Conservation (phyloP, 35 echinoderm and acorn worm genomes). For the Acanthaster planci region DNA sequence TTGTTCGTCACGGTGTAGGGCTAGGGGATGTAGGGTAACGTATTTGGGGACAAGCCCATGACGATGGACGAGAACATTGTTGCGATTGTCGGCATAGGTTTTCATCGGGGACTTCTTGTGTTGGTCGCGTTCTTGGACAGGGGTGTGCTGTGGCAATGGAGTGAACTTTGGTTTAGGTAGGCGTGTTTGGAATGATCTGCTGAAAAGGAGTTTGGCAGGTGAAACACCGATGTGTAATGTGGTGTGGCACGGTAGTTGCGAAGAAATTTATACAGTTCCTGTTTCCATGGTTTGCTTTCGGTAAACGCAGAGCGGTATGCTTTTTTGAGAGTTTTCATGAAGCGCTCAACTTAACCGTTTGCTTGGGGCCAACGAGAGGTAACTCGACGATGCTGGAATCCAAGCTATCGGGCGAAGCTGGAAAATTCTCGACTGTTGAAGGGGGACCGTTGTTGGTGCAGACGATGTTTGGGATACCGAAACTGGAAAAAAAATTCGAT, state of each 20-base stretch:
- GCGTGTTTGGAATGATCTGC: too few species aligned
- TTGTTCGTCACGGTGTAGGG: neutral
- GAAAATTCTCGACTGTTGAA: slow-evolving; percentile 71
- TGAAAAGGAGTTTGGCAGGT: too few species aligned
- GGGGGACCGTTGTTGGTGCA: slow-evolving; percentile 70
- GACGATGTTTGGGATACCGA: slow-evolving; percentile 62
- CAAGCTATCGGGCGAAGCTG: slow-evolving; percentile 33
- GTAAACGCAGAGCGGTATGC: slow-evolving; percentile 30
- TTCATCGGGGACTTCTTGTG: slow-evolving; percentile 19
- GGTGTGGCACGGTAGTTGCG: slow-evolving; percentile 61
- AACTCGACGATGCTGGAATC: slow-evolving; percentile 48
- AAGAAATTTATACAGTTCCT: slow-evolving; percentile 64
- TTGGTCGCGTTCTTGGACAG: too few species aligned
- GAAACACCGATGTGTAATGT: slow-evolving; percentile 50
- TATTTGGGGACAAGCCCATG: neutral
- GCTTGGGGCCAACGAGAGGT: slow-evolving; percentile 55
- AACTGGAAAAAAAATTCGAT: slow-evolving; percentile 57
- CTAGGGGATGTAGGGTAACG: neutral
- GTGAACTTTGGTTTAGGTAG: too few species aligned
- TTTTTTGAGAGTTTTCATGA: slow-evolving; percentile 62
- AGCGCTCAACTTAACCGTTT: too few species aligned
- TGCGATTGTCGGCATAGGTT: slow-evolving; percentile 17
- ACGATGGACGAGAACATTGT: slow-evolving; percentile 22
- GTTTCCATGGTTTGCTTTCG: slow-evolving; percentile 48
- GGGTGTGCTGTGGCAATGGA: too few species aligned